phyloP scores from a whole-genome alignment of 2,113 vertebrate genomes.

The Corythoichthys intestinalis region DNA sequence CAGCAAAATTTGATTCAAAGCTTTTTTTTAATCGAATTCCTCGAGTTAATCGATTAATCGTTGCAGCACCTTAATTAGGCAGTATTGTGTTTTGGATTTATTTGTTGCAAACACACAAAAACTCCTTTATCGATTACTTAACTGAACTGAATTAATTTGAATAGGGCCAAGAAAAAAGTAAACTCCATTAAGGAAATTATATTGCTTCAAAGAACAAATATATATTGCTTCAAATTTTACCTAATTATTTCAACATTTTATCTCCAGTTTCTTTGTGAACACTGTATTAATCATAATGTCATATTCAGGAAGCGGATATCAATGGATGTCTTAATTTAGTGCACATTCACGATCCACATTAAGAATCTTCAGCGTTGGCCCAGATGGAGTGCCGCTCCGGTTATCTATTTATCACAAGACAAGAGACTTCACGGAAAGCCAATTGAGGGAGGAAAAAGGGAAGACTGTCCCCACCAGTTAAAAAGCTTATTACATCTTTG shows the following conservation, averaged over 20 bases:
- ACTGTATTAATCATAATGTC: neutral
- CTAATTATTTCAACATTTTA: neutral
- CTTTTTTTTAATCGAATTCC: too few relatives aligned
- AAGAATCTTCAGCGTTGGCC: neutral
- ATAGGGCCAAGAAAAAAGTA: too few relatives aligned
- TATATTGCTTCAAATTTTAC: neutral
- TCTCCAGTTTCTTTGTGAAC: neutral
- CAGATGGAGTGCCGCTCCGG: neutral
- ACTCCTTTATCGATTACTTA: too few relatives aligned
- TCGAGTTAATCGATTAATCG: too few relatives aligned
- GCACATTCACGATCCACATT: neutral
- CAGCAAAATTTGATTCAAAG: too few relatives aligned
- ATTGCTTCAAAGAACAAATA: too few relatives aligned
- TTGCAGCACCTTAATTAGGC: too few relatives aligned
- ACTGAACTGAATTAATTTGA: too few relatives aligned
- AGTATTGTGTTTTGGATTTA: too few relatives aligned
- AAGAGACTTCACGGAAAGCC: constrained; percentile 38
- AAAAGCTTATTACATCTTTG: constrained; percentile 57
- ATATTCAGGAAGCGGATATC: neutral
- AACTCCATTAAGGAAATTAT: neutral
- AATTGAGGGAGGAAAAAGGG: constrained; percentile 36
- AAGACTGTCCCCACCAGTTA: constrained; percentile 42
- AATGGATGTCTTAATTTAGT: neutral
- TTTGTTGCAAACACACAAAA: too few relatives aligned
- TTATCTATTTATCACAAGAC: constrained; percentile 18